Percentiles rank a stretch among this genome's conserved stretches.
Conservation (phyloP, 2,113 vertebrate species). For the Piprites chloris region DNA sequence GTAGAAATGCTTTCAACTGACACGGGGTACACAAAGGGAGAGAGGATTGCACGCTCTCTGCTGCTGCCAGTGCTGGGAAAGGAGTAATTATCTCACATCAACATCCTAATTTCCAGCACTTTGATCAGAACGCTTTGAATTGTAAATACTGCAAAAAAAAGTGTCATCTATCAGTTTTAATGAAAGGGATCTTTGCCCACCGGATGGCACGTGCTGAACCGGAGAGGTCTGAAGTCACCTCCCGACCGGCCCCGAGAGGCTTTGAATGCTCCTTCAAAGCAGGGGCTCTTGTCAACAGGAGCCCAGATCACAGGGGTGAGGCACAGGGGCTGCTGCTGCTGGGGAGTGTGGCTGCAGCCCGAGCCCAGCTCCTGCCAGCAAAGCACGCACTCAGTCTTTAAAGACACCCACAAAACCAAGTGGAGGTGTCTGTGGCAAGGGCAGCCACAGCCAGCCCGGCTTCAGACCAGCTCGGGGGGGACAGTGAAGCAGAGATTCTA, state of each 20-base stretch:
- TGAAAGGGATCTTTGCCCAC: conserved; percentile 21
- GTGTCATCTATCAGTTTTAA: conserved; percentile 55
- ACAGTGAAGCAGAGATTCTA: background rate
- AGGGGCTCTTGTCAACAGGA: background rate
- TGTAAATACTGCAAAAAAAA: conserved; percentile 22
- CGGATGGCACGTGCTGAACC: background rate
- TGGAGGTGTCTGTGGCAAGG: background rate
- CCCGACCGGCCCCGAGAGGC: background rate
- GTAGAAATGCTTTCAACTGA: conserved; percentile 29
- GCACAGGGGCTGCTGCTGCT: background rate
- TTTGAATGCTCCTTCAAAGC: conserved; percentile 33
- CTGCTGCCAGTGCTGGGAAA: background rate
- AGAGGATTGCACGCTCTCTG: background rate
- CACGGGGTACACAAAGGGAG: background rate
- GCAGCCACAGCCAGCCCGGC: background rate
- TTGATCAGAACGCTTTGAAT: conserved; percentile 49
- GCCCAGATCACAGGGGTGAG: background rate
- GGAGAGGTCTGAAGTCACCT: conserved; percentile 19
- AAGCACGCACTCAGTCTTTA: background rate
- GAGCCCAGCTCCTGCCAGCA: background rate
- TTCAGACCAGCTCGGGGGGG: background rate
- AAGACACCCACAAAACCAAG: background rate
- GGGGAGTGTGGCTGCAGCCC: background rate
- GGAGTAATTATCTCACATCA: conserved; percentile 49
- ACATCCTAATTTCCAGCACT: conserved; percentile 56